Conservation (phyloP, 2,888 invertebrate species). For the Leptopterna dolabrata region DNA sequence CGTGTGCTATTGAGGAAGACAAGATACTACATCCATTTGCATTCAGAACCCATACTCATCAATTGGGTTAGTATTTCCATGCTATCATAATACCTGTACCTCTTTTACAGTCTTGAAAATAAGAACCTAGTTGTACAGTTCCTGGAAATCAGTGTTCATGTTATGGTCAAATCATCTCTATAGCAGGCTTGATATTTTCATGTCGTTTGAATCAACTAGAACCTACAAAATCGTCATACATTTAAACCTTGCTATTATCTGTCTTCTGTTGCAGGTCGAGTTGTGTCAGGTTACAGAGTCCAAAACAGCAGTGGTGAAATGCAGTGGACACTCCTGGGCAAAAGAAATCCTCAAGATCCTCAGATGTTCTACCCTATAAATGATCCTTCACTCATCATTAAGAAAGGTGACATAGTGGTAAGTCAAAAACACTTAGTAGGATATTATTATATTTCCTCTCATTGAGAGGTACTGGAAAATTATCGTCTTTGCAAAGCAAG, state of each 20-base stretch:
- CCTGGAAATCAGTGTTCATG: too few species aligned
- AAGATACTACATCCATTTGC: slow-evolving; percentile 94
- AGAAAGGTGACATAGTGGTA: slow-evolving; percentile 77
- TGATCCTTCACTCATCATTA: slow-evolving; percentile 72
- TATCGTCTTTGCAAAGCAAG: too few species aligned
- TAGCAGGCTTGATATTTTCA: too few species aligned
- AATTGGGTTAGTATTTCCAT: slow-evolving; percentile 75
- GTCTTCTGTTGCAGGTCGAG: slow-evolving; percentile 71
- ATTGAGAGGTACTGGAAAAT: too few species aligned
- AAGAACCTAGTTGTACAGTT: too few species aligned
- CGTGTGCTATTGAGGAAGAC: slow-evolving; percentile 83
- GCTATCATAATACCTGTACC: too few species aligned
- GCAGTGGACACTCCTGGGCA: slow-evolving; percentile 86
- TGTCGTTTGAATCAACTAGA: too few species aligned
- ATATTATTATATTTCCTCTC: too few species aligned
- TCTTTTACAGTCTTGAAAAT: too few species aligned
- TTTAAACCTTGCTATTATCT: neutral
- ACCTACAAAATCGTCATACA: too few species aligned
- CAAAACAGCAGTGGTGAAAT: slow-evolving; percentile 72
- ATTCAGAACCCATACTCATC: slow-evolving; percentile 94
- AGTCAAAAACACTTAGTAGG: slow-evolving; percentile 59
- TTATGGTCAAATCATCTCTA: too few species aligned
- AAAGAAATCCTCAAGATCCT: slow-evolving; percentile 86
- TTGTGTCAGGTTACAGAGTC: slow-evolving; percentile 86
- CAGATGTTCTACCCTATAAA: slow-evolving; percentile 94